Percentiles rank a stretch among this genome's conserved stretches.
Evolutionary conservation across 2,888 invertebrate species (phyloP).

Genomic region (Caenorhabditis auriculariae): DNA sequence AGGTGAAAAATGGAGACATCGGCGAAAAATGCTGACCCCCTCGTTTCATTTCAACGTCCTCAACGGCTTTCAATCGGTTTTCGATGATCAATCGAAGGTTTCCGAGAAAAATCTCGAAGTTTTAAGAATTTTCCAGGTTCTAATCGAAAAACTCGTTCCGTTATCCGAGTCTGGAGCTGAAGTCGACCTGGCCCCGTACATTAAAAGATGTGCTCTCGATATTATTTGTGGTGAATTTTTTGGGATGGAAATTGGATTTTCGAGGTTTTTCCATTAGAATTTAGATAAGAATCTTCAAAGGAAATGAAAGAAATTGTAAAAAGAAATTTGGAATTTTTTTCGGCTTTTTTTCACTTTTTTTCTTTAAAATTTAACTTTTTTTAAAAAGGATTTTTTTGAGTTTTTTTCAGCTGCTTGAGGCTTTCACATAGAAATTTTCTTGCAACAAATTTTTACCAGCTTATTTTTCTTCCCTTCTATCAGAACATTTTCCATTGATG

Average conservation of each 20-base stretch:
- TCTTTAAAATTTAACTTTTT: no score
- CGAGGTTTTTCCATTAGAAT: no score
- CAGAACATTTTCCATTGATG: no score
- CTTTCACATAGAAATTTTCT: no score
- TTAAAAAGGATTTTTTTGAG: no score
- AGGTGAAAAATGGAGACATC: constrained; percentile 66
- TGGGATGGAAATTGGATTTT: no score
- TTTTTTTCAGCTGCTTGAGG: no score
- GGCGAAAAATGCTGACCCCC: constrained; percentile 67
- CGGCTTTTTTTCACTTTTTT: no score
- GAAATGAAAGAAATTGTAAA: not conserved
- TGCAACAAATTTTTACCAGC: no score
- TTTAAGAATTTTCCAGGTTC: constrained; percentile 15
- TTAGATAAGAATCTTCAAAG: not conserved
- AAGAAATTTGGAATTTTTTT: not conserved
- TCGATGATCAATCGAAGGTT: constrained; percentile 38
- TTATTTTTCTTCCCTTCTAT: no score
- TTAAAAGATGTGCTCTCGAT: constrained; percentile 69
- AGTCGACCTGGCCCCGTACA: constrained; percentile 67
- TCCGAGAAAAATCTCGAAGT: not conserved
- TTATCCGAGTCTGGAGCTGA: not conserved
- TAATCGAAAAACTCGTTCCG: constrained; percentile 27
- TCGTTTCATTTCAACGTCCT: constrained; percentile 69
- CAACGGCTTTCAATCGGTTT: constrained; percentile 64
- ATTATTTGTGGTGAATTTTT: constrained; percentile 58